Conservation (phyloP, 2,113 vertebrate species). For the Balaenoptera acutorostrata region DNA sequence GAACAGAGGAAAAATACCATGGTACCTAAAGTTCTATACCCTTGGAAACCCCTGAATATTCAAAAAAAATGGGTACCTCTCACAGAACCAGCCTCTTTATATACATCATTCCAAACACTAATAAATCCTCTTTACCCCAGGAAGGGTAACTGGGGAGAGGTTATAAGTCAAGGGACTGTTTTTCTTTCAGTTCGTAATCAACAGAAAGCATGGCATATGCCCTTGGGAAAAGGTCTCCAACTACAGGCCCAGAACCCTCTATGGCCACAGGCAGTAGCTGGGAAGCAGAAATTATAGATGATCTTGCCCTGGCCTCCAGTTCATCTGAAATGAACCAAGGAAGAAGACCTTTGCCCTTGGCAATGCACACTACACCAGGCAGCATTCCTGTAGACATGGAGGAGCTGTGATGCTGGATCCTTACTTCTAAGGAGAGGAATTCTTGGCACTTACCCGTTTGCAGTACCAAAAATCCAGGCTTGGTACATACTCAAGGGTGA, state of each 20-base stretch:
- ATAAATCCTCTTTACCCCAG: not conserved
- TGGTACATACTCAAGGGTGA: slow-evolving; percentile 90
- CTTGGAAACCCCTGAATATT: not conserved
- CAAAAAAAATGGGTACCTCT: not conserved
- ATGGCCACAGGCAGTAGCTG: not conserved
- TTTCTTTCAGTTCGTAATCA: not conserved
- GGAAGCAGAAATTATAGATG: not conserved
- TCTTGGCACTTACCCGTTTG: slow-evolving; percentile 81
- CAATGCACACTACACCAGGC: not conserved
- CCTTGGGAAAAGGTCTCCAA: not conserved
- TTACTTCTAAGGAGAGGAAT: slow-evolving; percentile 12
- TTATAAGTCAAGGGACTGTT: not conserved
- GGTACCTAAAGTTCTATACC: not conserved
- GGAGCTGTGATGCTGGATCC: not conserved
- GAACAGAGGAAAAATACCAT: not conserved
- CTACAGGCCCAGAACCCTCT: not conserved
- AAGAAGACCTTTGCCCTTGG: not conserved
- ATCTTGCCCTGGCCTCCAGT: not conserved
- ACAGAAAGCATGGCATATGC: not conserved
- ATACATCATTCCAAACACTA: not conserved
- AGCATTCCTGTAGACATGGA: not conserved
- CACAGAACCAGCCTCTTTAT: not conserved
- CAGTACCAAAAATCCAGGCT: slow-evolving; percentile 84
- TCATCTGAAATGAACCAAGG: not conserved
- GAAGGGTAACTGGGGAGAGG: not conserved